phyloP scores from a whole-genome alignment of 2,888 invertebrate genomes.

The Sphecodes monilicornis region DNA sequence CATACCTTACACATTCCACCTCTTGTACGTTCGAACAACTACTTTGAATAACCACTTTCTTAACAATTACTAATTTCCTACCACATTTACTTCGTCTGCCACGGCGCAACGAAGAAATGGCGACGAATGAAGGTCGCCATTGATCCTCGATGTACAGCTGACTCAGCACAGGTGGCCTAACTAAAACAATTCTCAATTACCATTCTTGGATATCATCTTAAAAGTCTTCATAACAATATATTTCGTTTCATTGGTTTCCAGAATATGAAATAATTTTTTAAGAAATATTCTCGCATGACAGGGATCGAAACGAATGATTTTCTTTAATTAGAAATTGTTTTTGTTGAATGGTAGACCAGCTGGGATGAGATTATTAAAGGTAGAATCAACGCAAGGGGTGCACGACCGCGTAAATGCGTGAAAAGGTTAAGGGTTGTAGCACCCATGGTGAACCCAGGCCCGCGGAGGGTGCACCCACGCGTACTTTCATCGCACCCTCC shows the following conservation, averaged over 20 bases:
- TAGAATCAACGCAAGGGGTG: slow-evolving; percentile 26
- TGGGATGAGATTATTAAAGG: not conserved
- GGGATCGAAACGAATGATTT: not conserved
- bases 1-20: too few relatives aligned
- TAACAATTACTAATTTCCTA: not conserved
- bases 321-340: not conserved
- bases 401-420: slow-evolving; percentile 57
- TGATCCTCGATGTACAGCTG: slow-evolving; percentile 1
- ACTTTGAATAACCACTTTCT: not conserved
- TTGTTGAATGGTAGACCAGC: not conserved
- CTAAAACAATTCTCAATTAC: not conserved
- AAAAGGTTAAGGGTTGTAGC: slow-evolving; percentile 69
- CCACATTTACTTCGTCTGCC: not conserved
- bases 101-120: not conserved
- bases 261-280: not conserved
- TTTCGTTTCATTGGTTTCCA: not conserved
- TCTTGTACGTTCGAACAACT: not conserved
- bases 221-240: not conserved
- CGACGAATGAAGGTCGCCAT: slow-evolving; percentile 8
- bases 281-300: not conserved
- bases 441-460: slow-evolving; percentile 57
- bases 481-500: slow-evolving; percentile 48
- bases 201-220: not conserved
- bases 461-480: slow-evolving; percentile 49
- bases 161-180: not conserved